Conservation (phyloP, 2,797 vertebrate genomes). For the Hippocampus kuda region DNA sequence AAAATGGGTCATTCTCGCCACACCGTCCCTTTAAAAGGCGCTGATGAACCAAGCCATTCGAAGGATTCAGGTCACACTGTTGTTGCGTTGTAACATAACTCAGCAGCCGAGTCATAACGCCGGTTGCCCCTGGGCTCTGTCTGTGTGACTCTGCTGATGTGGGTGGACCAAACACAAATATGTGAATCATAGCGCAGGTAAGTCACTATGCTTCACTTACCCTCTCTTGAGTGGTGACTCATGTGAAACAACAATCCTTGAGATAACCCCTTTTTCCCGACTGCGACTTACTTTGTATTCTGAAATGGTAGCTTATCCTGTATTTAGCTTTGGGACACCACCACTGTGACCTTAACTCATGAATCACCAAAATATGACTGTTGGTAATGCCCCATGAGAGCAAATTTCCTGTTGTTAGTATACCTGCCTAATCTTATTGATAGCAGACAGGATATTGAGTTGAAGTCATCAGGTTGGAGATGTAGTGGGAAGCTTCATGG, state of each 20-base stretch:
- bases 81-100: constrained; percentile 4
- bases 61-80: background rate
- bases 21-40: background rate
- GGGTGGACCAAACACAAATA: constrained; percentile 38
- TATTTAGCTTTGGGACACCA: constrained; percentile 6
- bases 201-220: background rate
- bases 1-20: too few relatives aligned
- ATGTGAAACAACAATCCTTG: constrained; percentile 19
- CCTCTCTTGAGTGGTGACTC: constrained; percentile 26
- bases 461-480: constrained; percentile 41
- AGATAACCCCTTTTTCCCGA: constrained; percentile 20
- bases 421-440: constrained; percentile 51
- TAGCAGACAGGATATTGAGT: constrained; percentile 57
- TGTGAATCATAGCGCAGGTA: constrained; percentile 30
- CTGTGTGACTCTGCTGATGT: constrained; percentile 44
- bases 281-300: constrained; percentile 23
- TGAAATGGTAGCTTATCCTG: constrained; percentile 9
- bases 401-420: constrained; percentile 60
- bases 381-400: constrained; percentile 46
- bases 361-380: constrained; percentile 37
- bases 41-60: background rate
- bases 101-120: constrained; percentile 26
- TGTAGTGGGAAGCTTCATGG: constrained; percentile 4
- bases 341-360: constrained; percentile 38
- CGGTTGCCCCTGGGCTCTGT: constrained; percentile 42